A percentile compares a stretch with the other conserved stretches of the same genome.
Evolutionary conservation across 2,797 vertebrate species (phyloP).

Genomic region (Discoglossus pictus): DNA sequence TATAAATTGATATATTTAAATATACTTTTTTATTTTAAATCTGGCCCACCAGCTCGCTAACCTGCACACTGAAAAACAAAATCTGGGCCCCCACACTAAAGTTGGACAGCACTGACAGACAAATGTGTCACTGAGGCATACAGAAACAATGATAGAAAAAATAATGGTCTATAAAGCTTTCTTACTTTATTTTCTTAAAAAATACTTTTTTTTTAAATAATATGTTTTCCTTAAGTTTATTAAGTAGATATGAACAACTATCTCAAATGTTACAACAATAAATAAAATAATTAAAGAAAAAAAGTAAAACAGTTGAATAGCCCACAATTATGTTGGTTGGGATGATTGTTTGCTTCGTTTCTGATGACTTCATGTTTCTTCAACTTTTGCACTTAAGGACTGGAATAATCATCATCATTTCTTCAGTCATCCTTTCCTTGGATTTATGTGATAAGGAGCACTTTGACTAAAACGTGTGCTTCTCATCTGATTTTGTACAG

Average conservation of each 20-base stretch:
- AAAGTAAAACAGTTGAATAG: slow-evolving; percentile 46
- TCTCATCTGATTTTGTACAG: slow-evolving; percentile 47
- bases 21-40: no score
- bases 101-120: no score
- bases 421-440: slow-evolving; percentile 45
- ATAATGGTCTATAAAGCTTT: slow-evolving; percentile 16
- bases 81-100: no score
- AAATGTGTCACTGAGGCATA: neutral
- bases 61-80: no score
- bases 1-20: no score
- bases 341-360: slow-evolving; percentile 24
- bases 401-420: slow-evolving; percentile 43
- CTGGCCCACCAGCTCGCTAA: no score
- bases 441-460: slow-evolving; percentile 42
- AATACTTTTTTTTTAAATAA: slow-evolving; percentile 19
- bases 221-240: slow-evolving; percentile 29
- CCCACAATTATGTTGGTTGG: slow-evolving; percentile 26
- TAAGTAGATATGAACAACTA: slow-evolving; percentile 18
- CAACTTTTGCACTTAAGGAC: slow-evolving; percentile 30
- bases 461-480: slow-evolving; percentile 52
- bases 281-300: slow-evolving; percentile 28
- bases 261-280: slow-evolving; percentile 16
- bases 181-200: slow-evolving; percentile 34
- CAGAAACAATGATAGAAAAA: slow-evolving; percentile 9
- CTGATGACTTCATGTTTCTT: slow-evolving; percentile 22